phyloP scores from a whole-genome alignment of 35 echinoderm and acorn worm species.

The Eucidaris tribuloides region DNA sequence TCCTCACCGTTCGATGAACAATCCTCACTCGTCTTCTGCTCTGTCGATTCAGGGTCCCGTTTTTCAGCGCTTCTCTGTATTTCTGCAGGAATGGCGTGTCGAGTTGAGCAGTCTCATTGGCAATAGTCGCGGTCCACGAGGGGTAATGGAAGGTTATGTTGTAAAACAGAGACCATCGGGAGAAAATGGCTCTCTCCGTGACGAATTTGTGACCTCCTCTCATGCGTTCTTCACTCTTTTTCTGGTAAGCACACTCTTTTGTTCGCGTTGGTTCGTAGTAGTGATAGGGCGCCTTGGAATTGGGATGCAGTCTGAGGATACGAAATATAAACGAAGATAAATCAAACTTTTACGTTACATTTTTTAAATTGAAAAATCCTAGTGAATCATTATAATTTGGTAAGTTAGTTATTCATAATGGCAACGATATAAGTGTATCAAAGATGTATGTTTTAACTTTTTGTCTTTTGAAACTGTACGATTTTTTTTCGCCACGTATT shows the following conservation, averaged over 20 bases:
- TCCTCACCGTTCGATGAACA: neutral
- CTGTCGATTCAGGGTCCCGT: neutral
- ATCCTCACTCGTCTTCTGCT: neutral
- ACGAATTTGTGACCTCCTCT: conserved; percentile 61
- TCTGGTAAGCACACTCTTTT: conserved; percentile 66
- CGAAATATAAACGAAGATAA: neutral
- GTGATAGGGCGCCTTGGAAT: conserved; percentile 65
- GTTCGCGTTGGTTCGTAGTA: conserved; percentile 61
- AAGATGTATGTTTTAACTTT: too few species aligned
- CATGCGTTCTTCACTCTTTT: conserved; percentile 32
- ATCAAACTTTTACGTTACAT: neutral
- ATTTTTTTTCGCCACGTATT: too few species aligned
- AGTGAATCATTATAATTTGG: too few species aligned
- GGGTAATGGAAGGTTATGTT: conserved; percentile 66
- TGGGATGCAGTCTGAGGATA: conserved; percentile 32
- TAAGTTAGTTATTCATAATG: too few species aligned
- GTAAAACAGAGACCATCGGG: conserved; percentile 47
- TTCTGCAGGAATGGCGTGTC: conserved; percentile 64
- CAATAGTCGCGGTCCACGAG: conserved; percentile 35
- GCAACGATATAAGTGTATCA: neutral
- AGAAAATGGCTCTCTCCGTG: conserved; percentile 75
- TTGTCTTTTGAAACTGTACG: too few species aligned
- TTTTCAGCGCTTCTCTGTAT: conserved; percentile 55
- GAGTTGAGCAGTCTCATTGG: conserved; percentile 26
- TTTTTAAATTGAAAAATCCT: too few species aligned